Evolutionary conservation across 2,797 vertebrate genomes (phyloP).

Genomic region (Calcarius lapponicus): DNA sequence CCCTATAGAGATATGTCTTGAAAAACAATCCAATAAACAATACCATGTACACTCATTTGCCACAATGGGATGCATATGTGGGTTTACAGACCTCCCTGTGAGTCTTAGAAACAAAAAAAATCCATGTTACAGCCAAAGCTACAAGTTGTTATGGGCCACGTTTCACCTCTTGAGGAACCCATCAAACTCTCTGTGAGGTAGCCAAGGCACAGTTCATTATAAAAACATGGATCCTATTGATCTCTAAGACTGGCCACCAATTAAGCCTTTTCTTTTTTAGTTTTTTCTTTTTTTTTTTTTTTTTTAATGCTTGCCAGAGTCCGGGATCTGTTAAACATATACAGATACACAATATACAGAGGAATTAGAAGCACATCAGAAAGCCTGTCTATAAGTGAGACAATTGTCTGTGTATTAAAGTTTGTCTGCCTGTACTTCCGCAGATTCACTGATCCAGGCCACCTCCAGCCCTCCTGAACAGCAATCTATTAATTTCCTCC

Average conservation of each 20-base stretch:
- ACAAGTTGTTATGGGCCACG: not conserved
- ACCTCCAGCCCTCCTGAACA: not conserved
- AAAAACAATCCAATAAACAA: not conserved
- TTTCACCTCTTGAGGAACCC: not conserved
- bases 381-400: not conserved
- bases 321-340: not conserved
- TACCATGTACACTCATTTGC: not conserved
- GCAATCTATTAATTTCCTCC: not conserved
- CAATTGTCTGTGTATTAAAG: not conserved
- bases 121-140: not conserved
- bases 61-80: not conserved
- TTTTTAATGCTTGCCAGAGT: not conserved
- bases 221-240: not conserved
- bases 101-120: not conserved
- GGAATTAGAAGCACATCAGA: not conserved
- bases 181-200: not conserved
- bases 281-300: not conserved
- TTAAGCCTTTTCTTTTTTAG: not conserved
- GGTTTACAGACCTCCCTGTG: not conserved
- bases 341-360: not conserved
- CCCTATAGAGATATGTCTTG: not conserved
- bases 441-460: not conserved
- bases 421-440: not conserved
- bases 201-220: not conserved
- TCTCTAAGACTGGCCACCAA: not conserved